Evolutionary conservation across 2,797 vertebrate genomes (phyloP), one percentile per base, ranked within the genome.

Genomic region (Eulemur albifrons): DNA sequence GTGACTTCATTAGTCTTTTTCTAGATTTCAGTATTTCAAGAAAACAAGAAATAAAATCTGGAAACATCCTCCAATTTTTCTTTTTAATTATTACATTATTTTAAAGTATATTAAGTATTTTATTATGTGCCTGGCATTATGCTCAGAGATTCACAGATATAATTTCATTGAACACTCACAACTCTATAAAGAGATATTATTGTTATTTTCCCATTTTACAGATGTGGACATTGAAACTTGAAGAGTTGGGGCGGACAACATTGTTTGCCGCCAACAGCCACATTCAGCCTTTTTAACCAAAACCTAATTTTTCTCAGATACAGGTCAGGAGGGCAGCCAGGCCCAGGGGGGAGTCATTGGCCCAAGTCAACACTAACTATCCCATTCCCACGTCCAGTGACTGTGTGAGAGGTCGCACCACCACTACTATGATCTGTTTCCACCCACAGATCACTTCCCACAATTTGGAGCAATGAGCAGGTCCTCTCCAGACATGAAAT

Each of bases 1-100:
- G 43, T 27, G 25, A 72, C 23, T 40, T 83, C 30, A 84, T 93
- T 95, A 52, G 54, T 93, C 85, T 85, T 89, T 95, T 32, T 63
- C 72, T 72, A 72, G 52, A 48, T 38, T 57, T 90, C n/a, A 85
- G 25, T 65, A 27, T 57, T 85, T 90, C 4, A 45, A 40, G 21
- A 77, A 93, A 70, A 50, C 4, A 48, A 20, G 54, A 67, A 63
- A 67, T 67, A 54, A 81, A 75, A 75, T 59, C 57, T 54, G 14
- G 45, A 89, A 88, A 63, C 27, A 30, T 38, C 23, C 18, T 77
- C 61, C 7, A 40, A 20, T 63, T 38, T 83, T 95, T 38, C n/a
- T 67, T 82, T 52, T 70, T 32, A 15, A 69, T 72, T 15, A 61
- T 80, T 40, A 52, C 9, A 70, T 85, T 25, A 45, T 79, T 84